Percentiles rank a stretch among this genome's conserved stretches.
Evolutionary conservation across 2,113 vertebrate species (phyloP).

Genomic region (Tragelaphus imberbis): DNA sequence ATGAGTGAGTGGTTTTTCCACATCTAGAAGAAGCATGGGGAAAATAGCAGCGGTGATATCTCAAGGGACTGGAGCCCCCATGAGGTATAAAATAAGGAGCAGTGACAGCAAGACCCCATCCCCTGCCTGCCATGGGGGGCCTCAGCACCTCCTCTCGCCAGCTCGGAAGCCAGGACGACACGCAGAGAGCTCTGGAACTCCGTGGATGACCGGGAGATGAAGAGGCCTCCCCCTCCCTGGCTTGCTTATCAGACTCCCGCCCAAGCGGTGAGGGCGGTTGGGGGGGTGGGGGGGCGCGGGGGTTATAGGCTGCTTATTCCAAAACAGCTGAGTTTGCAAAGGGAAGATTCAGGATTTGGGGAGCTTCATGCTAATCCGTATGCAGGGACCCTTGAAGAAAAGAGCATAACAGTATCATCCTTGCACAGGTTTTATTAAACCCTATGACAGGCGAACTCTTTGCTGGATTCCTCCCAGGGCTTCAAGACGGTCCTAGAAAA

Average conservation of each 20-base stretch:
- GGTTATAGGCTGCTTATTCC: not conserved
- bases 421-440: not conserved
- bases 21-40: not conserved
- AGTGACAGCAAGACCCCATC: not conserved
- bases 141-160: not conserved
- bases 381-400: not conserved
- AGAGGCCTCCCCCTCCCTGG: not conserved
- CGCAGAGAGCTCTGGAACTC: not conserved
- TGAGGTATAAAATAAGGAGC: not conserved
- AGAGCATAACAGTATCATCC: not conserved
- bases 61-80: not conserved
- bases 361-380: not conserved
- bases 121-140: accelerated
- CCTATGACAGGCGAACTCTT: not conserved
- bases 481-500: not conserved
- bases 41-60: not conserved
- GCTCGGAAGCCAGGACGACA: accelerated
- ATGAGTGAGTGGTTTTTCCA: not conserved
- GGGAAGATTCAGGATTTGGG: not conserved
- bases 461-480: not conserved
- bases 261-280: not conserved
- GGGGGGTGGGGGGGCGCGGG: not conserved
- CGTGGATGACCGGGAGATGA: not conserved
- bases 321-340: not conserved
- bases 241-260: not conserved